These are phyloP conservation scores for Philaenus spumarius DNA, from an alignment of 1,140 invertebrate genomes.

Conservation along the genomic window DNA sequence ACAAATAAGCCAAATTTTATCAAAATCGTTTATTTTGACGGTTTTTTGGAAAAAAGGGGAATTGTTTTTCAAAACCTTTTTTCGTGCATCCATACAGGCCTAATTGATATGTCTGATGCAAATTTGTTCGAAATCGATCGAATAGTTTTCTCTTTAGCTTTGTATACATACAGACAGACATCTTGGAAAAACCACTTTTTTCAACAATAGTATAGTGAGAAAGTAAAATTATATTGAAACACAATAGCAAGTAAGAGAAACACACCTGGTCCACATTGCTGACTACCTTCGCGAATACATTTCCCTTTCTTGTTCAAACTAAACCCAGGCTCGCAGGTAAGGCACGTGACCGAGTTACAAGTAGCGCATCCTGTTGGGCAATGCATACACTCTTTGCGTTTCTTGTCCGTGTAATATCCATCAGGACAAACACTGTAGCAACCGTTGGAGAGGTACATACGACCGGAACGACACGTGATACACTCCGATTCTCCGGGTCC, in stretches of 20 bases:
- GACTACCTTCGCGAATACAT: slow-evolving; percentile 57
- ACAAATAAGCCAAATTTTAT: too few relatives aligned
- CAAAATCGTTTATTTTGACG: too few relatives aligned
- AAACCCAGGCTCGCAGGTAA: slow-evolving; percentile 62
- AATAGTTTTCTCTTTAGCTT: too few relatives aligned
- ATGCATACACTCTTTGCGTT: slow-evolving; percentile 62
- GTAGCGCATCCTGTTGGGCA: slow-evolving; percentile 66
- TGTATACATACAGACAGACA: too few relatives aligned
- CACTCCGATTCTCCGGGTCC: slow-evolving; percentile 70
- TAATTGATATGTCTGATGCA: too few relatives aligned
- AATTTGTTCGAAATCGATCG: too few relatives aligned
- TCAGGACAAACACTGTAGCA: slow-evolving; percentile 54
- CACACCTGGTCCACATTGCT: slow-evolving; percentile 54
- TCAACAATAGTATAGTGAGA: too few relatives aligned
- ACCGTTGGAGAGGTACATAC: slow-evolving; percentile 34
- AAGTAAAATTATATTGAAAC: too few relatives aligned
- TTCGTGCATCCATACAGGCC: too few relatives aligned
- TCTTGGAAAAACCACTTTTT: too few relatives aligned
- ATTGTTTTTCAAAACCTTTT: too few relatives aligned
- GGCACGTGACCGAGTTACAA: slow-evolving; percentile 58
- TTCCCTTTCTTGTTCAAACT: slow-evolving; percentile 60
- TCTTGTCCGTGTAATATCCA: slow-evolving; percentile 65
- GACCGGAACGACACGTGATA: slow-evolving; percentile 41
- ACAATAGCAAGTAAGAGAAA: not conserved
- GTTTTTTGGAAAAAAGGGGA: too few relatives aligned